Evolutionary conservation across 2,888 invertebrate genomes (phyloP).

Genomic region (Chymomyza fuscimana): DNA sequence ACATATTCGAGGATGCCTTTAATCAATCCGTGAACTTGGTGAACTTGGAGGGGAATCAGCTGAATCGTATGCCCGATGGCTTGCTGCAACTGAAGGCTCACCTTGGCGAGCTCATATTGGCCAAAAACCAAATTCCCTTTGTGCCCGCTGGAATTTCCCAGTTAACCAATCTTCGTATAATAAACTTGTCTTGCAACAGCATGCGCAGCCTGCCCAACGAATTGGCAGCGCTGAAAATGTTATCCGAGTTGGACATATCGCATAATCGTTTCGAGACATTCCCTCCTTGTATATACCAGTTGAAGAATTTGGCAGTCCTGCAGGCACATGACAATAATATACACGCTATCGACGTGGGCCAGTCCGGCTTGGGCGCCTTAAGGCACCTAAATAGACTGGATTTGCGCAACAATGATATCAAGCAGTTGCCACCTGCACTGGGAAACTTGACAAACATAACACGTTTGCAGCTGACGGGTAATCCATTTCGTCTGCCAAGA

Average conservation of each 20-base stretch:
- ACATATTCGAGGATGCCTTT: constrained; percentile 45
- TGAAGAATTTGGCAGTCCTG: constrained; percentile 87
- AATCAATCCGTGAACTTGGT: constrained; percentile 54
- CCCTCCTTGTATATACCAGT: constrained; percentile 86
- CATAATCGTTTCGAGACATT: constrained; percentile 86
- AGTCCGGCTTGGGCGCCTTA: constrained; percentile 83
- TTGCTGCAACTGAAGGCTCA: constrained; percentile 80
- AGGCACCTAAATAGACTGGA: constrained; percentile 84
- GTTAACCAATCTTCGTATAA: constrained; percentile 82
- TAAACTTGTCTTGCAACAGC: constrained; percentile 86
- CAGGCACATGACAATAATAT: constrained; percentile 88
- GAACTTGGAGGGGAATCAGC: constrained; percentile 37
- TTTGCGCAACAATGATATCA: constrained; percentile 87
- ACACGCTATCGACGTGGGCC: constrained; percentile 82
- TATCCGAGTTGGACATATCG: constrained; percentile 86
- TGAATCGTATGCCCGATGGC: constrained; percentile 58
- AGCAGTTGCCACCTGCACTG: constrained; percentile 88
- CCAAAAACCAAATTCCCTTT: constrained; percentile 83
- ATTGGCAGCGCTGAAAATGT: constrained; percentile 85
- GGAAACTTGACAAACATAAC: constrained; percentile 89
- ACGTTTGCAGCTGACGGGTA: constrained; percentile 88
- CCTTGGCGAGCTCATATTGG: constrained; percentile 84
- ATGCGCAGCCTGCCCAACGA: constrained; percentile 83
- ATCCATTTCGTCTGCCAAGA: constrained; percentile 92
- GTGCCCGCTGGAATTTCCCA: constrained; percentile 84